A percentile compares a stretch with the other conserved stretches of the same genome.
phyloP scores from a whole-genome alignment of 2,888 invertebrate species.

The Pantelozetes paolii region DNA sequence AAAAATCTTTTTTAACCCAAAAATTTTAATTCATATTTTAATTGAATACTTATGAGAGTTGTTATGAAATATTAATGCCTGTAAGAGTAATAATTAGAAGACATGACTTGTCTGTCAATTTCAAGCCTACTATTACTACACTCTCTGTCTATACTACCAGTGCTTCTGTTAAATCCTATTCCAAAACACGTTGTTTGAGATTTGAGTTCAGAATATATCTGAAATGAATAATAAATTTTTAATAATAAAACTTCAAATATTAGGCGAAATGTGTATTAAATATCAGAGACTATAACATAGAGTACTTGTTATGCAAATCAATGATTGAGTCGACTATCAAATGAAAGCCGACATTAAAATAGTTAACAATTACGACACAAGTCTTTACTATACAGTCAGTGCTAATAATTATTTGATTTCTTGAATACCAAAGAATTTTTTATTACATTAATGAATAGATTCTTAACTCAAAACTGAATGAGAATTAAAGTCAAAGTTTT shows the following conservation, averaged over 20 bases:
- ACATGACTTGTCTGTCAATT: slow-evolving; percentile 2
- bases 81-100: neutral
- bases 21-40: neutral
- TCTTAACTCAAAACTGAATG: neutral
- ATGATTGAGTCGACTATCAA: neutral
- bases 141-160: neutral
- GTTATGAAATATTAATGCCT: neutral
- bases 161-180: neutral
- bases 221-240: slow-evolving; percentile 7
- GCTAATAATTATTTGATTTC: neutral
- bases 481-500: slow-evolving; percentile 10
- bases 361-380: slow-evolving; percentile 1
- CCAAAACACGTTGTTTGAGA: neutral
- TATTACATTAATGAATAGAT: neutral
- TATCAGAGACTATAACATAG: neutral
- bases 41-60: neutral
- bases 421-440: neutral
- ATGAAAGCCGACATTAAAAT: slow-evolving; percentile 10
- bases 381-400: neutral
- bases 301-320: slow-evolving; percentile 5
- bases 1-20: neutral
- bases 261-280: neutral
- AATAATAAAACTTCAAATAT: slow-evolving; percentile 5
- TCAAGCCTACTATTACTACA: neutral
- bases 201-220: neutral